Percentiles rank a stretch among this genome's conserved stretches.
Evolutionary conservation across 1,140 invertebrate species (phyloP).

Genomic region (Drosophila ironensis): DNA sequence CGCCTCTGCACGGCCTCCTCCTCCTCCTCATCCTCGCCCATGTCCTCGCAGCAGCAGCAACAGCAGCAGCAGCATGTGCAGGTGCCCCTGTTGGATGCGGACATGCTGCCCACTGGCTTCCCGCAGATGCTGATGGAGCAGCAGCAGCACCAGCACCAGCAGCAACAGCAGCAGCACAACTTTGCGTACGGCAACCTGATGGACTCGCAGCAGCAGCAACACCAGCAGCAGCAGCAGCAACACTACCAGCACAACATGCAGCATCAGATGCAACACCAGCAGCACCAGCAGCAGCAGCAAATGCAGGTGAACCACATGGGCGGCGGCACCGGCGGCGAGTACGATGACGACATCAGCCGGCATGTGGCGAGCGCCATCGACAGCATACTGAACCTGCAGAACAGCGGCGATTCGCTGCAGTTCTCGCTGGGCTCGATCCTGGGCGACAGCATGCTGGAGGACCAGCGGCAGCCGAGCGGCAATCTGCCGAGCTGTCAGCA

Average conservation of each 20-base stretch:
- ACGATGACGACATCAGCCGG: constrained; percentile 87
- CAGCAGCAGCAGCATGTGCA: constrained; percentile 27
- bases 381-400: constrained; percentile 88
- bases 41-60: constrained; percentile 64
- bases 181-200: constrained; percentile 58
- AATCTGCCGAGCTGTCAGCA: constrained; percentile 69
- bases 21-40: constrained; percentile 61
- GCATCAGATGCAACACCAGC: constrained; percentile 61
- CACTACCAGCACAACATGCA: constrained; percentile 61
- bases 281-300: constrained; percentile 72
- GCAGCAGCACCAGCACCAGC: constrained; percentile 61
- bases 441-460: constrained; percentile 75
- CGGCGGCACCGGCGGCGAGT: constrained; percentile 54
- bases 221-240: constrained; percentile 45
- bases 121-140: constrained; percentile 60
- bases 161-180: constrained; percentile 61
- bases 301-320: constrained; percentile 59
- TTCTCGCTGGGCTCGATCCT: constrained; percentile 77
- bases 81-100: constrained; percentile 64
- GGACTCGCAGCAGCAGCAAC: constrained; percentile 54
- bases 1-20: constrained; percentile 66
- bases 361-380: constrained; percentile 91
- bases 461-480: constrained; percentile 61
- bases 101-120: constrained; percentile 60
- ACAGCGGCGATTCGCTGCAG: constrained; percentile 80